These are phyloP conservation scores for Anas platyrhynchos DNA, from an alignment of 2,113 vertebrate species.

Conservation along the genomic window DNA sequence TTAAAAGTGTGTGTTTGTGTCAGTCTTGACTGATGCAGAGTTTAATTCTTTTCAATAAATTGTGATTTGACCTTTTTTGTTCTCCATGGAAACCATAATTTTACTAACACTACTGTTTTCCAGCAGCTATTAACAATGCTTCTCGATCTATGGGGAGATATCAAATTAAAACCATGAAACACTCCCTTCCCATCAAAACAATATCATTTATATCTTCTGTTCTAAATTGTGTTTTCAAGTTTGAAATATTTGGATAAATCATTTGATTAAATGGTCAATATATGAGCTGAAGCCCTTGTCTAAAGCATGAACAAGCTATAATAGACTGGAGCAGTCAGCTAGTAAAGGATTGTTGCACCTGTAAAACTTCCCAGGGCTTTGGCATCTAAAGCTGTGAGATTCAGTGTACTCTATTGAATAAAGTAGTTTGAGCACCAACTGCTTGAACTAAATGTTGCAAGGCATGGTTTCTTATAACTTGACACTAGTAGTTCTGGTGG, in stretches of 20 bases:
- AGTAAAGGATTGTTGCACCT: fast-evolving
- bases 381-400: not conserved
- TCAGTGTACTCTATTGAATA: fast-evolving
- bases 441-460: too few species aligned
- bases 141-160: not conserved
- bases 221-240: not conserved
- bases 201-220: not conserved
- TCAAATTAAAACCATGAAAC: not conserved
- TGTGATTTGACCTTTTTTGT: slow-evolving; percentile 58
- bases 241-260: not conserved
- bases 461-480: too few species aligned
- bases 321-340: not conserved
- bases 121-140: not conserved
- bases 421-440: fast-evolving
- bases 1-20: not conserved
- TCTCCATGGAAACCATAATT: slow-evolving; percentile 73
- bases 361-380: not conserved
- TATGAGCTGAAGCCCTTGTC: not conserved
- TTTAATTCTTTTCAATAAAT: slow-evolving; percentile 32
- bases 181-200: not conserved
- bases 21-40: slow-evolving; percentile 36
- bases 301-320: fast-evolving
- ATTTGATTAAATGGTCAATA: not conserved
- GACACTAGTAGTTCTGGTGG: not conserved
- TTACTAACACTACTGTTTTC: slow-evolving; percentile 6